Base-by-base conservation (phyloP, 2,888 invertebrate genomes). In the Phragmatobia fuliginosa region DNA sequence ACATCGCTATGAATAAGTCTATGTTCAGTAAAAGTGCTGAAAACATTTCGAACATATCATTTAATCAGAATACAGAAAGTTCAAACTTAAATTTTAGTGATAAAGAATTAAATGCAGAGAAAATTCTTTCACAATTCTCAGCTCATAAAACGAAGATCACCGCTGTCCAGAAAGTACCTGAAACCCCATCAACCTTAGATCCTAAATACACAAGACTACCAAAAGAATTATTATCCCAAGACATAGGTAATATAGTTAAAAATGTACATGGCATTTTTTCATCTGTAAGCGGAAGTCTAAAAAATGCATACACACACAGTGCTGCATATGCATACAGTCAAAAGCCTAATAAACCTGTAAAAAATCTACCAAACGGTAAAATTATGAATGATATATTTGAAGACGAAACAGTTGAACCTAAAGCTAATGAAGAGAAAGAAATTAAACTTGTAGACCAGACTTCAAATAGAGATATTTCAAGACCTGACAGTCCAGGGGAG, bases 251-350 rank as follows among this genome's bases (percentile, higher is more conserved):
- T 72, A 92, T 95, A 2, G 94, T 95, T 1, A 95, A 95, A 79
- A 95, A 95, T 83, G 95, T 95, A 0, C 95, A 95, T 6, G 95
- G 95, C 0, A 93, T 95, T 79, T 95, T 95, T 73, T 94, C 95
- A 0, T 92, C 93, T 0, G 91, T 95, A 0, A 94, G 95, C 8
- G 95, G 95, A 0, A 94, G 93, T 65, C 79, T 95, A 8, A 95
- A 94, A 75, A 92, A 91, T 80, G 95, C 93, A 2, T 95, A 95
- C 73, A 90, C 90, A 1, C 91, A 93, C 49, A 82, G 91, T 71
- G 84, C 87, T 0, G 72, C 82, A 0, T 80, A 80, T 1, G 72
- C 82, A 0, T 80, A 80, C 0, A 72, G 81, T 8, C 92, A 88
- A 32, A 92, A 91, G 73, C 87, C 89, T 0, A 70, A 84, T 0